Evolutionary conservation across 2,797 vertebrate genomes (phyloP).

Genomic region (Vespertilio murinus): DNA sequence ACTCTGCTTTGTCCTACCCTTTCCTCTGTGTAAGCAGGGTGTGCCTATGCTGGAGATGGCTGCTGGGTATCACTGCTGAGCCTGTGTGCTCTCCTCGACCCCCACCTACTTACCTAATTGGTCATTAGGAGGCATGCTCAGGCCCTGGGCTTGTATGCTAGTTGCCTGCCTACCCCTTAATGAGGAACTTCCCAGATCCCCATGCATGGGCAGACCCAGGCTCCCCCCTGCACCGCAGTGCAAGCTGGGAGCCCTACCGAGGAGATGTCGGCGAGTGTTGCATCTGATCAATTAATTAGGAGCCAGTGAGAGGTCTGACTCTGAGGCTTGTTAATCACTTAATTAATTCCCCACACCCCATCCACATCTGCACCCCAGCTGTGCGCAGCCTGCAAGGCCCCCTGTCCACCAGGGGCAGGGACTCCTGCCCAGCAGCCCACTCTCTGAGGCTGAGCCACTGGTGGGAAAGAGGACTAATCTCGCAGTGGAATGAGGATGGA

Average conservation of each 20-base stretch:
- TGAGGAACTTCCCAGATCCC: constrained; percentile 63
- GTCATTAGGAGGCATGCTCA: constrained; percentile 56
- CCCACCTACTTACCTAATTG: background rate
- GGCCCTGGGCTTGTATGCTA: constrained; percentile 21
- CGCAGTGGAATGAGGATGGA: background rate
- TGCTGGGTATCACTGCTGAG: constrained; percentile 22
- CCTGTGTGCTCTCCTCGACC: background rate
- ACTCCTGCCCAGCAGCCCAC: background rate
- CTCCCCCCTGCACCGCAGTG: background rate
- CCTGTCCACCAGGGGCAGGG: background rate
- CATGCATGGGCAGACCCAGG: constrained; percentile 18
- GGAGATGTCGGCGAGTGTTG: constrained; percentile 20
- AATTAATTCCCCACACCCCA: constrained; percentile 47
- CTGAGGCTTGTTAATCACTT: constrained; percentile 56
- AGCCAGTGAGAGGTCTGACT: background rate
- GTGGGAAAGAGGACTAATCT: background rate
- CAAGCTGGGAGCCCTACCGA: constrained; percentile 39
- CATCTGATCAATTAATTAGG: constrained; percentile 73
- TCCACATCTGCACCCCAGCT: background rate
- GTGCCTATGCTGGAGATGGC: constrained; percentile 14
- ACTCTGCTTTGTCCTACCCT: background rate
- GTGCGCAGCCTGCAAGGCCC: background rate
- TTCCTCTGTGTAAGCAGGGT: background rate
- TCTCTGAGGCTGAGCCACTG: background rate
- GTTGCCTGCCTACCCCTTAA: constrained; percentile 41